These are phyloP conservation scores for Archegozetes longisetosus DNA, from an alignment of 1,140 invertebrate species.

Conservation along the genomic window DNA sequence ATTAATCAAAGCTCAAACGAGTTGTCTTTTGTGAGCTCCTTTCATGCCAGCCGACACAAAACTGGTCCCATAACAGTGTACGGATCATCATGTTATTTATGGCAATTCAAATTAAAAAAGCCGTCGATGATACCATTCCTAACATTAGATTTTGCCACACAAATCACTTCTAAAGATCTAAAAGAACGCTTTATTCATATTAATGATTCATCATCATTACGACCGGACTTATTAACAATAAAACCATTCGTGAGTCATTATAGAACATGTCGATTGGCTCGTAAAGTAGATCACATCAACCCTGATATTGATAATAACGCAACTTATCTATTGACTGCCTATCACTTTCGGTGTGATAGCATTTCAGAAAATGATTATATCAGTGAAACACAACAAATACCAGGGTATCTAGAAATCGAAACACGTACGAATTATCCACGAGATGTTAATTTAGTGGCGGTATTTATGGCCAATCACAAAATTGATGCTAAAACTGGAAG, in stretches of 20 bases:
- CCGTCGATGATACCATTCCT: background rate
- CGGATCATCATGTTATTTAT: background rate
- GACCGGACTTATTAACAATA: background rate
- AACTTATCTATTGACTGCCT: background rate
- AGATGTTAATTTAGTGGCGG: slow-evolving; percentile 1
- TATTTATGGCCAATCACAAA: slow-evolving; percentile 12
- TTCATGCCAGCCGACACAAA: background rate
- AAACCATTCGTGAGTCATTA: background rate
- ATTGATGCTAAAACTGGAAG: background rate
- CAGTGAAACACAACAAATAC: background rate
- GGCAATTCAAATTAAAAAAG: background rate
- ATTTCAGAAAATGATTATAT: background rate
- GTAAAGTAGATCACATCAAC: background rate
- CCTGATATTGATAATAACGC: background rate
- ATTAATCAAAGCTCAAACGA: background rate
- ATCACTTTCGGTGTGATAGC: slow-evolving; percentile 11
- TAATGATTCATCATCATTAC: background rate
- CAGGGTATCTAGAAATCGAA: background rate
- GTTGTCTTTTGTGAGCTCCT: background rate
- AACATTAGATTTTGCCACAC: background rate
- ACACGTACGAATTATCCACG: background rate
- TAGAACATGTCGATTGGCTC: background rate
- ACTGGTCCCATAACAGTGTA: background rate
- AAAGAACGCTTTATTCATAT: too few relatives aligned
- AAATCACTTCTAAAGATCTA: background rate